Base-by-base conservation (phyloP, 2,888 invertebrate species). In the Chrysotoxum bicinctum region DNA sequence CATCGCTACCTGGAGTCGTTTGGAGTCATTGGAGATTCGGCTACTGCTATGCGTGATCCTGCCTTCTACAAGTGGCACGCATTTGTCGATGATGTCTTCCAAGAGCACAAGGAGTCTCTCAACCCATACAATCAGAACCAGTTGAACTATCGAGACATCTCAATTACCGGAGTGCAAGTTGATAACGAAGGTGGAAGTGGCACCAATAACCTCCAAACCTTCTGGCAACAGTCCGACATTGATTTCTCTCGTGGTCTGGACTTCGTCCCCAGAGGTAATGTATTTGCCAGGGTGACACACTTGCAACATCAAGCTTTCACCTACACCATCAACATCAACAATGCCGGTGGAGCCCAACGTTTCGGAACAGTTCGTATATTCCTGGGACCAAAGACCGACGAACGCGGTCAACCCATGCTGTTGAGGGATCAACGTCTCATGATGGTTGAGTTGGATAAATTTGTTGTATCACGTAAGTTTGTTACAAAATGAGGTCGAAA, bases 51-150 rank as follows among this genome's bases (percentile, higher is more conserved):
- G 96, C 93, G 97, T 60, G 97, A 97, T 91, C 97, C 97, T 0
- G 93, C 96, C 84, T 97, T 97, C 93, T 97, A 96, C 92, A 94
- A 96, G 89, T 97, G 96, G 96, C 97, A 97, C 89, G 94, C 95
- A 0, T 96, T 94, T 90, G 93, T 97, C 58, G 96, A 97, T 88
- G 94, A 94, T 84, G 91, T 96, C 35, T 97, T 96, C 93, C 94
- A 95, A 87, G 94, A 94, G 87, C 94, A 94, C 91, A 97, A 97
- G 90, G 91, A 92, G 7, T 93, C 93, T 7, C 89, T 95, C 52
- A 92, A 93, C 0, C 91, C 93, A 10, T 96, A 96, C 89, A 92
- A 90, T 0, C 88, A 88, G 1, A 89, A 91, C 23, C 93, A 93
- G 90, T 94, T 94, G 14, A 45, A 58, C 30, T 50, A 30, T 7